Base-by-base conservation (phyloP, 2,888 invertebrate species). In the Microchrysa polita region DNA sequence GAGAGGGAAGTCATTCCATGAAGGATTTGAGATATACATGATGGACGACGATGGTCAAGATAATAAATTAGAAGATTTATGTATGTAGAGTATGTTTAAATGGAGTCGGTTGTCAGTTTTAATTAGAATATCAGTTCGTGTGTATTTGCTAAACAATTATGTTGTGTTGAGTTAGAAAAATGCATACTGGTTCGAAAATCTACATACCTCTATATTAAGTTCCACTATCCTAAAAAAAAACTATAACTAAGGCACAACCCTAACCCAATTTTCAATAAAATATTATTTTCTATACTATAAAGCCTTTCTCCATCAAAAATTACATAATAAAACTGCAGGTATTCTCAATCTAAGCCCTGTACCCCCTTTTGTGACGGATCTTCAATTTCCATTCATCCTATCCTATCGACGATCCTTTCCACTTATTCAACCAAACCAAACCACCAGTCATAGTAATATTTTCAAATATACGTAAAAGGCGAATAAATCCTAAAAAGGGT, bases 121-220 rank as follows among this genome's bases (percentile, higher is more conserved):
- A 74, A 74, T 74, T 74, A 74, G 72, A 74, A 74, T 74, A 74
- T 74, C 52, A 34, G 61, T 12, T 72, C 73, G 23, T 60, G 16
- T 20, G 2, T 23, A 27, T 60, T 52, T 42, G 42, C 16, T 40
- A 2, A 34, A 34, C 27, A 7, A 34, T n/a, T 34, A 34, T 34
- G 27, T 5, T 34, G 27, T n/a, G n/a, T n/a, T n/a, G n/a, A n/a
- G n/a, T n/a, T n/a, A n/a, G n/a, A n/a, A n/a, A n/a, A n/a, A n/a
- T n/a, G n/a, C n/a, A n/a, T n/a, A n/a, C n/a, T n/a, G n/a, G n/a
- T n/a, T n/a, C n/a, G n/a, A n/a, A n/a, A n/a, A n/a, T n/a, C n/a
- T n/a, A n/a, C n/a, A n/a, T n/a, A n/a, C n/a, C n/a, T n/a, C n/a
- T n/a, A n/a, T n/a, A n/a, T n/a, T n/a, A n/a, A n/a, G n/a, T n/a